These are phyloP conservation scores for Andrena trimmerana DNA, from an alignment of 2,888 invertebrate genomes.

Conservation along the genomic window DNA sequence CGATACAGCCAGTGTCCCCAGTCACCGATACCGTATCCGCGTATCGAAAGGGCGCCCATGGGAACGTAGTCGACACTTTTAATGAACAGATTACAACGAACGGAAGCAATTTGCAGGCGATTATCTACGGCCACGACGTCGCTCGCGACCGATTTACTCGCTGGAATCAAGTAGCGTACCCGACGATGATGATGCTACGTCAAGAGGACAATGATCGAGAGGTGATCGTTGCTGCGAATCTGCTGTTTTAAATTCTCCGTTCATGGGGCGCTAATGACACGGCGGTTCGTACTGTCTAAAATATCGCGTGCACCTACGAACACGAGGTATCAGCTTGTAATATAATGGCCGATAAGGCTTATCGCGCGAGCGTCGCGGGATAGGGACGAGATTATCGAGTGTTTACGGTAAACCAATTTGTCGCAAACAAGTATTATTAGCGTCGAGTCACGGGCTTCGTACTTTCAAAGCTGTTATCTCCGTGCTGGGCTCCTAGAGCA, in stretches of 20 bases:
- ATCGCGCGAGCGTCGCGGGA: constrained; percentile 23
- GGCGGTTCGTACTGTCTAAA: background rate
- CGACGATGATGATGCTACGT: constrained; percentile 5
- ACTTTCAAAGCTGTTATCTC: constrained; percentile 12
- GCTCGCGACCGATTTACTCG: constrained; percentile 12
- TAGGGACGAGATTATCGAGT: constrained; percentile 34
- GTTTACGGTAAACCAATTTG: constrained; percentile 38
- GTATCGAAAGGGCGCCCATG: constrained; percentile 56
- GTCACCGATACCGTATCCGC: constrained; percentile 10
- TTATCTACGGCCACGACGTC: constrained; percentile 23
- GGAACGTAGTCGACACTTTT: constrained; percentile 64
- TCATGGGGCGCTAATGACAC: constrained; percentile 1
- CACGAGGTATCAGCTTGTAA: background rate
- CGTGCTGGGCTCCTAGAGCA: background rate
- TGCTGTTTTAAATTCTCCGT: background rate
- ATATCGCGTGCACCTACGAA: background rate
- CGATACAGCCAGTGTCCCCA: constrained; percentile 12
- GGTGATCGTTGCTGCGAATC: background rate
- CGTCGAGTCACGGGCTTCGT: background rate
- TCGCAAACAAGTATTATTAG: constrained; percentile 37
- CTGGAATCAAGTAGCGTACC: background rate
- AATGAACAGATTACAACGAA: constrained; percentile 59
- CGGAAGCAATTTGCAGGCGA: constrained; percentile 40
- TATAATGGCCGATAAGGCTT: constrained; percentile 28
- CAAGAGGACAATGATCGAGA: background rate